Percentiles rank a stretch among this genome's conserved stretches.
These are phyloP conservation scores for Pristionchus mayeri DNA, from an alignment of 2,888 invertebrate genomes.

Conservation along the genomic window DNA sequence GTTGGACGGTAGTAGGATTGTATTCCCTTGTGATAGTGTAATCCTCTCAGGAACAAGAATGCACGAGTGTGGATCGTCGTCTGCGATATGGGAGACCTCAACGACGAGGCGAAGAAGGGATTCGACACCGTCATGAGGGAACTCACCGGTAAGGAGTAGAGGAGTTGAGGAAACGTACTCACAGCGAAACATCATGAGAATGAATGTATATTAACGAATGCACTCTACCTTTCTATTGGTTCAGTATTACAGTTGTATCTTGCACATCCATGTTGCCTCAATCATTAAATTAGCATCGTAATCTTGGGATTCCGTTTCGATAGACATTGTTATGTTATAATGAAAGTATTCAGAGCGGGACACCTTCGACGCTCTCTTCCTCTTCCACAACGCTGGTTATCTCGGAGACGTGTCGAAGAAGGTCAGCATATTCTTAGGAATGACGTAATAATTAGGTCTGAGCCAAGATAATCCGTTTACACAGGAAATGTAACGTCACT, in stretches of 20 bases:
- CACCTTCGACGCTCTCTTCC: slow-evolving; percentile 33
- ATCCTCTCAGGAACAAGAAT: slow-evolving; percentile 31
- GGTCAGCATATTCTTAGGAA: background rate
- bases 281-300: no score
- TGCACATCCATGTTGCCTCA: no score
- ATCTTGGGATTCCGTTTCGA: background rate
- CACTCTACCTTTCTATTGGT: no score
- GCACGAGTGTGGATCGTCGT: slow-evolving; percentile 48
- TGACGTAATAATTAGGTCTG: no score
- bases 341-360: background rate
- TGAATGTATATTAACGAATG: background rate
- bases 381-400: slow-evolving; percentile 49
- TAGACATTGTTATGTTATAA: background rate
- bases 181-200: background rate
- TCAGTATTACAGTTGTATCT: no score
- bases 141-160: slow-evolving; percentile 18
- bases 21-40: no score
- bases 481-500: no score
- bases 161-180: no score
- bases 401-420: slow-evolving; percentile 50
- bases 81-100: slow-evolving; percentile 48
- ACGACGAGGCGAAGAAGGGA: slow-evolving; percentile 27
- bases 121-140: slow-evolving; percentile 48
- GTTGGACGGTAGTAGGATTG: no score
- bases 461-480: no score